These are phyloP conservation scores for Sylvilagus bachmani DNA, from an alignment of 2,113 vertebrate genomes.

Conservation along the genomic window DNA sequence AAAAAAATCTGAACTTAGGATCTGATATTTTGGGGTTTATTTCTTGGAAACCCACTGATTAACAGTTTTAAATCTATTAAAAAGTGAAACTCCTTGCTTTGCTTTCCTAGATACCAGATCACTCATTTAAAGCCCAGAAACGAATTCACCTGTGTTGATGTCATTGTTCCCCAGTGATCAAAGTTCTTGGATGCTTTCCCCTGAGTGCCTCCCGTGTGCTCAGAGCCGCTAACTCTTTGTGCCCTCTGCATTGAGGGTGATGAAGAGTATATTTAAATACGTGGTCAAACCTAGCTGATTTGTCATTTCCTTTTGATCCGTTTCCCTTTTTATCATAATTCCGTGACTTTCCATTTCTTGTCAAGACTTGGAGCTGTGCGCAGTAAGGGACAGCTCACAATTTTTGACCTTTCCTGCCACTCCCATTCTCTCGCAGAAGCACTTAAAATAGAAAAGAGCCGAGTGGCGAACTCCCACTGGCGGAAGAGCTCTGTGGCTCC, in stretches of 20 bases:
- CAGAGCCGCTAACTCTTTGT: not conserved
- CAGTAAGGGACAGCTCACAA: not conserved
- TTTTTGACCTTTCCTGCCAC: conserved; percentile 34
- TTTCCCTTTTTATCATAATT: not conserved
- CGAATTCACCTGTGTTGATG: not conserved
- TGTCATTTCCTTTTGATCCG: conserved; percentile 33
- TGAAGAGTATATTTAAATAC: not conserved
- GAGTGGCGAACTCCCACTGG: not conserved
- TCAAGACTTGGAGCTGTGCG: not conserved
- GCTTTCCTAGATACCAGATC: not conserved
- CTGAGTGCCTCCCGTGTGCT: not conserved
- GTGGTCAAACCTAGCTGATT: not conserved
- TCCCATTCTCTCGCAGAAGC: not conserved
- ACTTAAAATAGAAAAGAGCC: not conserved
- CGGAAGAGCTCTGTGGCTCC: accelerated
- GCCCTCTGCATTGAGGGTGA: accelerated
- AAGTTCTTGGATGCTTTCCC: no score
- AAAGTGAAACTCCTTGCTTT: conserved; percentile 22
- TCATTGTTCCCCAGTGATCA: not conserved
- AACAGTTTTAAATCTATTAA: not conserved
- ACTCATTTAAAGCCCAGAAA: not conserved
- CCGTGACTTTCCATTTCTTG: conserved; percentile 38
- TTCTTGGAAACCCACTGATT: not conserved
- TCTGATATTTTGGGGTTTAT: not conserved
- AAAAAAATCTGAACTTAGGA: not conserved